Evolutionary conservation across 2,113 vertebrate species (phyloP).

Genomic region (Epinephelus moara): DNA sequence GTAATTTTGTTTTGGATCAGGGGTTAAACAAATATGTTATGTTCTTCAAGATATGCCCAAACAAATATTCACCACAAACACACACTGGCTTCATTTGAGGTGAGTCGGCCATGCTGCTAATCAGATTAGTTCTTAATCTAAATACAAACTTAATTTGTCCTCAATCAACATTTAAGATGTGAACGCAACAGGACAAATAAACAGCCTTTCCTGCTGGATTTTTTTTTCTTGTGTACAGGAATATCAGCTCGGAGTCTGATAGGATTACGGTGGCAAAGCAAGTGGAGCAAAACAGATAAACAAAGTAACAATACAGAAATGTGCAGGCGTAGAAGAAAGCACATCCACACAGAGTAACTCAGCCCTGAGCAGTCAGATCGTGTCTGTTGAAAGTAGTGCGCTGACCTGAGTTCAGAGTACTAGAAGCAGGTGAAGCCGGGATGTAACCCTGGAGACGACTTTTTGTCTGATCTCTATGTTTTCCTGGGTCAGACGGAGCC

Average conservation of each 20-base stretch:
- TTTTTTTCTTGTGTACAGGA: conserved; percentile 5
- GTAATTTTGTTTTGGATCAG: conserved; percentile 1
- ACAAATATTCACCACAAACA: conserved; percentile 7
- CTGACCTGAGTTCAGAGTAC: conserved; percentile 36
- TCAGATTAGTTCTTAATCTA: conserved; percentile 32
- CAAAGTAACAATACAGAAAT: conserved; percentile 18
- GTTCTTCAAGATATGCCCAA: not conserved
- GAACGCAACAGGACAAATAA: conserved; percentile 28
- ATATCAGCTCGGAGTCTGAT: conserved; percentile 1
- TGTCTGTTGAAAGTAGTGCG: conserved; percentile 15
- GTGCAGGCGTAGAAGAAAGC: not conserved
- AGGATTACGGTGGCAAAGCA: conserved; percentile 32
- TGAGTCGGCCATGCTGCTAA: not conserved
- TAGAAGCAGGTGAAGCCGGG: not conserved
- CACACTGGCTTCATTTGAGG: not conserved
- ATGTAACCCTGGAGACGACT: not conserved
- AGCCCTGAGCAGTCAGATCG: conserved; percentile 27
- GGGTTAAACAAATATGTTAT: not conserved
- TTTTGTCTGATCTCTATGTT: conserved; percentile 27
- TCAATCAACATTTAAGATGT: conserved; percentile 2
- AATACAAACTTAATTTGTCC: conserved; percentile 24
- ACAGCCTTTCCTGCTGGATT: not conserved
- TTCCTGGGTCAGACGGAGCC: not conserved
- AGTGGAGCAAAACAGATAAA: conserved; percentile 45
- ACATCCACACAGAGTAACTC: not conserved